phyloP scores from a whole-genome alignment of 1,140 invertebrate genomes.

The Pachypeltis micranthus region DNA sequence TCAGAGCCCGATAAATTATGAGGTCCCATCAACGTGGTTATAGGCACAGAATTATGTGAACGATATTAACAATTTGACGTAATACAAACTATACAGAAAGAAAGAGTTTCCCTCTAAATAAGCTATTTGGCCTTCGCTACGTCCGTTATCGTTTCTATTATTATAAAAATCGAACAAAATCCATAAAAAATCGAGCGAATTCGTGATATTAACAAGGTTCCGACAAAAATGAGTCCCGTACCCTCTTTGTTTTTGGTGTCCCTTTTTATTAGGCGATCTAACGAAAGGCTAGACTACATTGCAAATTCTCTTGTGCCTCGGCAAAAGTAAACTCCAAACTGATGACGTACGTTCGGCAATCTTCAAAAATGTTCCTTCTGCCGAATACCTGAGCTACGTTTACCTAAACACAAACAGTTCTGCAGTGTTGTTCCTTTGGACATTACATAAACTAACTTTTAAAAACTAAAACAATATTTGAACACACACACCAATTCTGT shows the following conservation, averaged over 20 bases:
- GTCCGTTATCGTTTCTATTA: neutral
- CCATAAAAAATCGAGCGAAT: too few relatives aligned
- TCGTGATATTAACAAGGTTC: too few relatives aligned
- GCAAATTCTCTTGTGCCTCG: neutral
- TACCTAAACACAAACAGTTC: neutral
- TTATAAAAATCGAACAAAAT: neutral
- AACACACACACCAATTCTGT: slow-evolving; percentile 22
- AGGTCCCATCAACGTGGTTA: too few relatives aligned
- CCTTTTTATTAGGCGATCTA: neutral
- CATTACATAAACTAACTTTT: slow-evolving; percentile 19
- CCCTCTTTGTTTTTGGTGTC: neutral
- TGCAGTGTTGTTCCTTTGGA: neutral
- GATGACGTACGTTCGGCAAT: too few relatives aligned
- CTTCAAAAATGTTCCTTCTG: neutral
- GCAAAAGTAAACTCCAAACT: neutral
- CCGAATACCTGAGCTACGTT: neutral
- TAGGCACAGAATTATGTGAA: too few relatives aligned
- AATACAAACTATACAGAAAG: too few relatives aligned
- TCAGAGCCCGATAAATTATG: too few relatives aligned
- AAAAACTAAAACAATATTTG: slow-evolving; percentile 20
- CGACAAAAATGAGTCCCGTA: neutral
- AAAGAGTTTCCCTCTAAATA: too few relatives aligned
- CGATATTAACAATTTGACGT: neutral
- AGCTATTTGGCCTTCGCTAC: neutral
- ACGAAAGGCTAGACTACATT: neutral